Evolutionary conservation across 2,113 vertebrate species (phyloP).

Genomic region (Saimiri boliviensis): DNA sequence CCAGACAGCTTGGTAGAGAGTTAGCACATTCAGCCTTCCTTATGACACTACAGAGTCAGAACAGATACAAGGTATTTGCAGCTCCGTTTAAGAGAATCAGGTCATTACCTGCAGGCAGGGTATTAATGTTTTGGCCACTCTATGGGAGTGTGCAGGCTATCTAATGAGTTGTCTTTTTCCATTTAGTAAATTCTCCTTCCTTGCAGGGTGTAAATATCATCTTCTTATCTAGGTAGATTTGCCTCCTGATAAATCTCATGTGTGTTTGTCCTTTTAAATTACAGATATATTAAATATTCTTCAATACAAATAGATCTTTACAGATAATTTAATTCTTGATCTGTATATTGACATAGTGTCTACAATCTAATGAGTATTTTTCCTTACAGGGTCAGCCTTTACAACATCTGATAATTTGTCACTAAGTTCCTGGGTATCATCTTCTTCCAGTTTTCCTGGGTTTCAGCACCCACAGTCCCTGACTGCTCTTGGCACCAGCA

Average conservation of each 20-base stretch:
- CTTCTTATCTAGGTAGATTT: not conserved
- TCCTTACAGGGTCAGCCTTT: constrained; percentile 93
- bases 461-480: constrained; percentile 97
- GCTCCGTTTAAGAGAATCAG: not conserved
- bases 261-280: not conserved
- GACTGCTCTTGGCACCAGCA: constrained; percentile 90
- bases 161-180: not conserved
- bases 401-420: constrained; percentile 96
- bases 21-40: not conserved
- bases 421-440: constrained; percentile 97
- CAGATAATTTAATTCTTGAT: not conserved
- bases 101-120: not conserved
- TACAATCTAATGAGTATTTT: constrained; percentile 52
- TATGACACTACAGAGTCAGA: not conserved
- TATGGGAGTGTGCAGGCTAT: not conserved
- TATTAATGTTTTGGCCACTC: not conserved
- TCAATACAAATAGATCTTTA: not conserved
- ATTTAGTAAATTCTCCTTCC: not conserved
- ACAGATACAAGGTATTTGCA: not conserved
- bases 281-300: not conserved
- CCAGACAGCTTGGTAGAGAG: not conserved
- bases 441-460: constrained; percentile 93
- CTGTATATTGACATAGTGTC: not conserved
- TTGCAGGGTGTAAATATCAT: not conserved
- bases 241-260: not conserved